Evolutionary conservation across 2,888 invertebrate species (phyloP).

Genomic region (Monochamus alternatus): DNA sequence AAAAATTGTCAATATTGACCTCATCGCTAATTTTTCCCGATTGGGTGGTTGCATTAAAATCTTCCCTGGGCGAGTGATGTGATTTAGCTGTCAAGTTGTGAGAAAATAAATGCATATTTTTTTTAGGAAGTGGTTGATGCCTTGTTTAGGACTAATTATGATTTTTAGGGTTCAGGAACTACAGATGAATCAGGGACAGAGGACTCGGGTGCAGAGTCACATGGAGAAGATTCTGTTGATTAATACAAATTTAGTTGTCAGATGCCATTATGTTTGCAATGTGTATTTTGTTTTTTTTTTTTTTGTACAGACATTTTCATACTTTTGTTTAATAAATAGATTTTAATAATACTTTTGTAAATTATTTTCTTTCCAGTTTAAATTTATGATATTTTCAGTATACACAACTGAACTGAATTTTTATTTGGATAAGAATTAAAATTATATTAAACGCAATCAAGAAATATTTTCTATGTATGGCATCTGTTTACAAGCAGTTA

Average conservation of each 20-base stretch:
- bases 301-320: slow-evolving; percentile 25
- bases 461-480: too few relatives aligned
- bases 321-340: slow-evolving; percentile 35
- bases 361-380: neutral
- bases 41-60: too few relatives aligned
- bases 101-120: too few relatives aligned
- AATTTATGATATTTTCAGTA: neutral
- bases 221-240: slow-evolving; percentile 27
- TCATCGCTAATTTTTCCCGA: too few relatives aligned
- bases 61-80: too few relatives aligned
- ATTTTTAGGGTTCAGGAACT: slow-evolving; percentile 39
- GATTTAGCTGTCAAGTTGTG: too few relatives aligned
- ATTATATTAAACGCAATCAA: too few relatives aligned
- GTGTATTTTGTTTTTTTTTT: slow-evolving; percentile 19
- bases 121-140: too few relatives aligned
- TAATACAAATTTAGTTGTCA: slow-evolving; percentile 9
- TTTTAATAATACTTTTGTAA: slow-evolving; percentile 3
- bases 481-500: too few relatives aligned
- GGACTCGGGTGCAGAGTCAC: slow-evolving; percentile 39
- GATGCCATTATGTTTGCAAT: slow-evolving; percentile 10
- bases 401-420: neutral
- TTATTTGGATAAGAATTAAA: too few relatives aligned
- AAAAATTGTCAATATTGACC: too few relatives aligned
- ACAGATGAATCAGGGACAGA: slow-evolving; percentile 43
- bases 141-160: neutral